Conservation (phyloP, 2,113 vertebrate genomes). For the Labeo catla region DNA sequence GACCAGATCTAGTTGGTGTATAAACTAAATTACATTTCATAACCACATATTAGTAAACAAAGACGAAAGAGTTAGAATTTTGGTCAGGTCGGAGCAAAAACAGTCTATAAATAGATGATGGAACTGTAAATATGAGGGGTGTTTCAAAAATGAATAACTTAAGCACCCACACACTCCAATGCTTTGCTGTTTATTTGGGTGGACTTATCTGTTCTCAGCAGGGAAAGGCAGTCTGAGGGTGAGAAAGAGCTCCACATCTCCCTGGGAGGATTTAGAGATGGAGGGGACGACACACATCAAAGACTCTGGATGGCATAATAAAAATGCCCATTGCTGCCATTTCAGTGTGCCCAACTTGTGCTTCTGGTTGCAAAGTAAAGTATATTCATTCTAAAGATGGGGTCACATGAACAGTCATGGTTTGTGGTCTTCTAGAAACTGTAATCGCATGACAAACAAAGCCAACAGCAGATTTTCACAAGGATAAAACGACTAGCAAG, state of each 20-base stretch:
- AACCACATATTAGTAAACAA: neutral
- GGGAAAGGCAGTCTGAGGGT: neutral
- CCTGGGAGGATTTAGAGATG: conserved; percentile 15
- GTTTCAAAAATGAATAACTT: neutral
- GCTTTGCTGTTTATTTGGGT: conserved; percentile 26
- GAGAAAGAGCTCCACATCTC: conserved; percentile 20
- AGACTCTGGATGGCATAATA: neutral
- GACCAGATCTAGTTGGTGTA: neutral
- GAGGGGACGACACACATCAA: conserved; percentile 12
- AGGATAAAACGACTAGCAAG: neutral
- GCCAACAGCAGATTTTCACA: neutral
- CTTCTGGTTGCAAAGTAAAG: conserved; percentile 1
- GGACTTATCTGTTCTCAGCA: conserved; percentile 26
- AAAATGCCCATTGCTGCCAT: conserved; percentile 17
- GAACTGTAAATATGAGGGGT: neutral
- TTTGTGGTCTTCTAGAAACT: neutral
- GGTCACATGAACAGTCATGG: neutral
- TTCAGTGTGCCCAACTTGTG: neutral
- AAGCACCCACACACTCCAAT: neutral
- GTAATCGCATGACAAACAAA: neutral
- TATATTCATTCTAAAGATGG: neutral
- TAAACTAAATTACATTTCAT: neutral
- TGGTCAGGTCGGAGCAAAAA: neutral
- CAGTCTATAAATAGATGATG: neutral
- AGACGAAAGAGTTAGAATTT: neutral